phyloP scores from a whole-genome alignment of 2,113 vertebrate genomes.

The Fregetta grallaria region DNA sequence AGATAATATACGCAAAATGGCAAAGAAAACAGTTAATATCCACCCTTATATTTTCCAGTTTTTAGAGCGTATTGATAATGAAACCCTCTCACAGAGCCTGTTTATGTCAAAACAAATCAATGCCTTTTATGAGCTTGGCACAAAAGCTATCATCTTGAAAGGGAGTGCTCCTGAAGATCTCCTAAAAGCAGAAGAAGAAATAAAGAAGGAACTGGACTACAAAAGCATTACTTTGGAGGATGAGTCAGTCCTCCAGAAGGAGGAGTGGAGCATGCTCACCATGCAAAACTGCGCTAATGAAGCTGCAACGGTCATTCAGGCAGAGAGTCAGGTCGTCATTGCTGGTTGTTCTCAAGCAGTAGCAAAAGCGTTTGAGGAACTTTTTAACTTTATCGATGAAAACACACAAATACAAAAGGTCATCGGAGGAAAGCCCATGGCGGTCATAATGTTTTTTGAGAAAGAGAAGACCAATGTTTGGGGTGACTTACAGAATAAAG shows the following conservation, averaged over 20 bases:
- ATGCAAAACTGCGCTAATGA: constrained; percentile 7
- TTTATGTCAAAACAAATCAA: constrained; percentile 75
- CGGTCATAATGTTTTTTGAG: constrained; percentile 72
- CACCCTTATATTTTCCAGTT: constrained; percentile 71
- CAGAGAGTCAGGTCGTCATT: constrained; percentile 66
- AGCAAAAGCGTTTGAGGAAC: neutral
- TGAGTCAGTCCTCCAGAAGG: constrained; percentile 52
- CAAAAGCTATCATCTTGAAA: constrained; percentile 56
- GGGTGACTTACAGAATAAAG: constrained; percentile 11
- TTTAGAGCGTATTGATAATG: constrained; percentile 67
- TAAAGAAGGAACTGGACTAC: constrained; percentile 63
- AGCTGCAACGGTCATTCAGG: constrained; percentile 54
- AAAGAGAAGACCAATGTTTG: constrained; percentile 6
- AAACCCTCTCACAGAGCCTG: constrained; percentile 74
- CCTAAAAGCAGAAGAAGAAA: constrained; percentile 70
- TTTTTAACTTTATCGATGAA: constrained; percentile 75
- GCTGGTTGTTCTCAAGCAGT: constrained; percentile 74
- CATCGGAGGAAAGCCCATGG: constrained; percentile 45
- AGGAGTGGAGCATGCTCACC: constrained; percentile 74
- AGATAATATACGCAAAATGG: constrained; percentile 52
- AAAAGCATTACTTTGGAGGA: constrained; percentile 75
- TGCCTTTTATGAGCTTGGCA: constrained; percentile 72
- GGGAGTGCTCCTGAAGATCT: constrained; percentile 61
- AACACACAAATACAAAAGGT: constrained; percentile 70
- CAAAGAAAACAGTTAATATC: constrained; percentile 59